Evolutionary conservation across 2,888 invertebrate species (phyloP).

Genomic region (Brachyptera putata): DNA sequence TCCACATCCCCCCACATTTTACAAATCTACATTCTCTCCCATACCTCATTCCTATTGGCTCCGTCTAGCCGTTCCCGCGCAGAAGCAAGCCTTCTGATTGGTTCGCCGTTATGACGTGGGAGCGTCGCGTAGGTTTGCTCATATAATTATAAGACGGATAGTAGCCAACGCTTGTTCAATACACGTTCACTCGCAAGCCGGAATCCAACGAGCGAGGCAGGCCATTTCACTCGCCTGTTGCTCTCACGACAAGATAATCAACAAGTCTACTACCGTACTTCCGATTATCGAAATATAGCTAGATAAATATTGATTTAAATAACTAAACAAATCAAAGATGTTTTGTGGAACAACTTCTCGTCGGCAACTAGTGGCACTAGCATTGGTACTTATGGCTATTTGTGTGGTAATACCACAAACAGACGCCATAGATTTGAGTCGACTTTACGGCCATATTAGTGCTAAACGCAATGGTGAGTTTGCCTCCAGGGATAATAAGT

Average conservation of each 20-base stretch:
- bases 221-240: too few relatives aligned
- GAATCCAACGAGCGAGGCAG: too few relatives aligned
- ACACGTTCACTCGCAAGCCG: neutral
- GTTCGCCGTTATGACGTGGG: constrained; percentile 22
- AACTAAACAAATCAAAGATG: neutral
- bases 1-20: too few relatives aligned
- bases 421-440: constrained; percentile 73
- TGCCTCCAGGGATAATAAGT: neutral
- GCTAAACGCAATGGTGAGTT: constrained; percentile 66
- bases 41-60: constrained; percentile 22
- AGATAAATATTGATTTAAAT: too few relatives aligned
- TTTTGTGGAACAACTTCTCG: constrained; percentile 15
- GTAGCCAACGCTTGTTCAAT: constrained; percentile 10
- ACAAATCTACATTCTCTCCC: too few relatives aligned
- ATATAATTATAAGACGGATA: constrained; percentile 23
- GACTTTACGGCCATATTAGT: constrained; percentile 72
- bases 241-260: neutral
- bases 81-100: constrained; percentile 22
- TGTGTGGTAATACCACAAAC: constrained; percentile 54
- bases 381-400: constrained; percentile 45
- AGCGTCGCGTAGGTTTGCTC: constrained; percentile 22
- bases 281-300: too few relatives aligned
- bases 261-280: constrained; percentile 1
- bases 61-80: constrained; percentile 24
- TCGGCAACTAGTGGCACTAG: constrained; percentile 34